A percentile compares a stretch with the other conserved stretches of the same genome.
phyloP scores from a whole-genome alignment of 2,797 vertebrate species.

The Acridotheres tristis region DNA sequence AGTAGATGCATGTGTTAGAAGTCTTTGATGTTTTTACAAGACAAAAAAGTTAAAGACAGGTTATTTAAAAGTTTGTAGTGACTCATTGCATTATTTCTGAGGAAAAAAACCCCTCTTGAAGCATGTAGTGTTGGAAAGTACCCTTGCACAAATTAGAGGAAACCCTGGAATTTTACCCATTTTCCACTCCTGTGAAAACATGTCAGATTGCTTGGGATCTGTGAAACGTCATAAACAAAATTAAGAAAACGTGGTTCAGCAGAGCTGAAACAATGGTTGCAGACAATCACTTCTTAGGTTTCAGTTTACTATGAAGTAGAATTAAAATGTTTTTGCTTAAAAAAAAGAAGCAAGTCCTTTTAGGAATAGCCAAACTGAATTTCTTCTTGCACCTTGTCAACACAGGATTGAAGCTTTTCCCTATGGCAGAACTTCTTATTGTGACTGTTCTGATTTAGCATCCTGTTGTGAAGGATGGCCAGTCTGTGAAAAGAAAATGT shows the following conservation, averaged over 20 bases:
- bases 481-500: not conserved
- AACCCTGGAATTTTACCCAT: conserved; percentile 58
- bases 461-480: not conserved
- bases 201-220: conserved; percentile 72
- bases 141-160: conserved; percentile 39
- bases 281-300: not conserved
- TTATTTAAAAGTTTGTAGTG: not conserved
- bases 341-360: not conserved
- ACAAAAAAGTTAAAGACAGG: not conserved
- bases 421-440: not conserved
- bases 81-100: conserved; percentile 3
- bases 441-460: not conserved
- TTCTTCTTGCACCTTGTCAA: not conserved
- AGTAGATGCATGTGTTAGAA: not conserved
- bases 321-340: conserved; percentile 1
- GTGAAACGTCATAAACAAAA: conserved; percentile 64
- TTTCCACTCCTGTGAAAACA: conserved; percentile 68
- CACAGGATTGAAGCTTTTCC: conserved; percentile 7
- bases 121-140: conserved; percentile 59
- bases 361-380: not conserved
- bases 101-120: not conserved
- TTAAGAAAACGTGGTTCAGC: conserved; percentile 49
- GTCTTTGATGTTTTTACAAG: conserved; percentile 2
- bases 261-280: conserved; percentile 9
- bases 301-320: conserved; percentile 41